Evolutionary conservation across 2,888 invertebrate genomes (phyloP).

Genomic region (Cantharis nigra): DNA sequence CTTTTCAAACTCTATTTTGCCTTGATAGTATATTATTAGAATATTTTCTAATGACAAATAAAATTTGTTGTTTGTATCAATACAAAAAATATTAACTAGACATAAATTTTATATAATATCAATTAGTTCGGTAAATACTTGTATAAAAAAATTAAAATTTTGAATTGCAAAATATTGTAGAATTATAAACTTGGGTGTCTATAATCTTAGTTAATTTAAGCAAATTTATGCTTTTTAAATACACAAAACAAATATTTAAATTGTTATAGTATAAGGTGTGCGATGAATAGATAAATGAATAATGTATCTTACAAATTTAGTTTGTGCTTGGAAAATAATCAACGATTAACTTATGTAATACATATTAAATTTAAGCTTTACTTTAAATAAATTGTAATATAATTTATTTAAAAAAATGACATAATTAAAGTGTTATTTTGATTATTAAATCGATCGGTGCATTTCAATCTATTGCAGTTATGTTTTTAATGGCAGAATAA

Average conservation of each 20-base stretch:
- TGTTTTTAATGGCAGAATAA: no score
- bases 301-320: not conserved
- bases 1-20: not conserved
- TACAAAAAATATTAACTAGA: not conserved
- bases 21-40: not conserved
- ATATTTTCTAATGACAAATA: not conserved
- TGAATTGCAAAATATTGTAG: not conserved
- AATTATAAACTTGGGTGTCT: not conserved
- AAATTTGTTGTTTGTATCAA: not conserved
- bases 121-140: not conserved
- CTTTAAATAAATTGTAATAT: not conserved
- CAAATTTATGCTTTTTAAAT: not conserved
- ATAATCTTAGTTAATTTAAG: not conserved
- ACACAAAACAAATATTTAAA: not conserved
- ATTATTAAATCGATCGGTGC: no score
- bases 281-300: not conserved
- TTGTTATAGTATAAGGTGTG: not conserved
- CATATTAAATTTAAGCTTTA: not conserved
- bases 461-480: no score
- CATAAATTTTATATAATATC: not conserved
- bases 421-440: no score
- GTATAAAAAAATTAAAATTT: not conserved
- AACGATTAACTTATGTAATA: no score
- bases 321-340: not conserved
- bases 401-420: not conserved